Evolutionary conservation across 2,797 vertebrate genomes (phyloP).

Genomic region (Enteromius paludinosus): DNA sequence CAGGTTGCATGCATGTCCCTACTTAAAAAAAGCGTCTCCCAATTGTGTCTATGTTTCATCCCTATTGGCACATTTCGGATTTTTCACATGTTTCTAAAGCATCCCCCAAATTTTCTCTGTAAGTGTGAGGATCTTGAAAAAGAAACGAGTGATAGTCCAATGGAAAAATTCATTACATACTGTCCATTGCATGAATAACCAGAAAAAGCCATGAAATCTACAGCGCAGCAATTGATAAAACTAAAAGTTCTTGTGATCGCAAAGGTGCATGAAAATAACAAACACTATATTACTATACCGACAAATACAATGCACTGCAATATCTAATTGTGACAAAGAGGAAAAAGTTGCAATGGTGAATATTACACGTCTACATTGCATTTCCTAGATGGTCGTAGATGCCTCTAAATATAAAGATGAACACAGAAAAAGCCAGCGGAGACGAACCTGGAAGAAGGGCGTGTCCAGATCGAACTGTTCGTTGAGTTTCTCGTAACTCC

Average conservation of each 20-base stretch:
- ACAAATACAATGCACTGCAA: background rate
- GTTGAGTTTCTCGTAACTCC: constrained; percentile 82
- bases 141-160: background rate
- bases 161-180: background rate
- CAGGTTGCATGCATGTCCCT: background rate
- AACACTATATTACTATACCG: background rate
- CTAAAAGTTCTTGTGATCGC: background rate
- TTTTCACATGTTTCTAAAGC: background rate
- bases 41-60: background rate
- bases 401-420: background rate
- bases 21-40: background rate
- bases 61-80: background rate
- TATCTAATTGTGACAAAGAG: background rate
- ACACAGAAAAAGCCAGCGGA: background rate
- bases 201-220: background rate
- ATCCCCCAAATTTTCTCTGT: background rate
- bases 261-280: background rate
- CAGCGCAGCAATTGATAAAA: too few relatives aligned
- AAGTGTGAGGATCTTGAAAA: background rate
- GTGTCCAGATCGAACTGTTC: constrained; percentile 76
- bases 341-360: background rate
- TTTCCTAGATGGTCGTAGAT: background rate
- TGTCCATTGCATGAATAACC: background rate
- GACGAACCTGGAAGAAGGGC: constrained; percentile 80
- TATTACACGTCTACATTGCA: background rate